These are phyloP conservation scores for Phocoena sinus DNA, from an alignment of 2,113 vertebrate genomes.

Conservation along the genomic window DNA sequence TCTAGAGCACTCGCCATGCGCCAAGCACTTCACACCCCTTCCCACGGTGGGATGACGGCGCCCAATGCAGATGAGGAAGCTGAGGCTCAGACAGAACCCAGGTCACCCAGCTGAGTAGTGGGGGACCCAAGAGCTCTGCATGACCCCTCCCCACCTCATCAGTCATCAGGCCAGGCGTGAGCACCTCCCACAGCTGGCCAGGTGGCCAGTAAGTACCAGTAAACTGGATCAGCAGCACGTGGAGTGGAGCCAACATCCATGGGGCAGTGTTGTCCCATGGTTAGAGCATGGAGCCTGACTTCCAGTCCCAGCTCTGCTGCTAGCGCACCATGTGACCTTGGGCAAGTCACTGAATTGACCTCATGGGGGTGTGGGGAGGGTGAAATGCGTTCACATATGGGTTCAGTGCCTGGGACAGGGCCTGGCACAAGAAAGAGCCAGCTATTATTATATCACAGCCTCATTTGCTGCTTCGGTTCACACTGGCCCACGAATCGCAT, in stretches of 20 bases:
- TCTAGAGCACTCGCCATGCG: accelerated
- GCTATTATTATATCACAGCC: background rate
- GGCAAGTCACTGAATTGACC: background rate
- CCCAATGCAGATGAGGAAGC: background rate
- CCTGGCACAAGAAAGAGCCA: background rate
- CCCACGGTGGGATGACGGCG: accelerated
- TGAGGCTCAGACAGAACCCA: background rate
- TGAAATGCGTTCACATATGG: background rate
- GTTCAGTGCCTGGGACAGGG: background rate
- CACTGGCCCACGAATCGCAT: accelerated
- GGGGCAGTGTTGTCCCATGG: background rate
- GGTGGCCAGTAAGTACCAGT: background rate
- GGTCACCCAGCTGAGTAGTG: background rate
- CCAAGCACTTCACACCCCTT: background rate
- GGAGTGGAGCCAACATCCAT: background rate
- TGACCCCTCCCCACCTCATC: background rate
- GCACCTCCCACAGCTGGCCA: background rate
- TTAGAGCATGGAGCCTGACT: background rate
- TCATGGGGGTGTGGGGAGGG: background rate
- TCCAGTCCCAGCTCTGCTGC: background rate
- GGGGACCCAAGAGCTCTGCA: background rate
- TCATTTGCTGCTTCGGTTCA: background rate
- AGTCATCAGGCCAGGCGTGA: background rate
- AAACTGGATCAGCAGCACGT: accelerated
- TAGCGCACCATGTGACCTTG: background rate